Evolutionary conservation across 2,888 invertebrate species (phyloP).

Genomic region (Ephialtes manifestator): DNA sequence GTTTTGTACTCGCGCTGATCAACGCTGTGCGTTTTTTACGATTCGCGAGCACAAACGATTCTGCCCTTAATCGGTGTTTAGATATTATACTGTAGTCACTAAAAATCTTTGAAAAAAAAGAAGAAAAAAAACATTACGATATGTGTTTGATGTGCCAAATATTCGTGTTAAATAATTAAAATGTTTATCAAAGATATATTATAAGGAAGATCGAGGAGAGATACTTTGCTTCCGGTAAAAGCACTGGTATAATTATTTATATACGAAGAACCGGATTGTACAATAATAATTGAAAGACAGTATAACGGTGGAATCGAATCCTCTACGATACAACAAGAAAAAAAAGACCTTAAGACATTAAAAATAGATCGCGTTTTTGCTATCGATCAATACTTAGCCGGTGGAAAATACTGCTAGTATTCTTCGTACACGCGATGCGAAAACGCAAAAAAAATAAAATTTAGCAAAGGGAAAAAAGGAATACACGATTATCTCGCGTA

Average conservation of each 20-base stretch:
- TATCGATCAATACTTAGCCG: constrained; percentile 27
- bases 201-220: constrained; percentile 43
- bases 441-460: neutral
- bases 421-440: neutral
- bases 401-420: constrained; percentile 37
- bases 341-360: constrained; percentile 11
- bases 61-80: constrained; percentile 53
- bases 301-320: constrained; percentile 14
- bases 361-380: constrained; percentile 22
- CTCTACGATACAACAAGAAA: neutral
- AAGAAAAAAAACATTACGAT: constrained; percentile 65
- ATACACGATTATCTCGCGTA: neutral
- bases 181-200: constrained; percentile 78
- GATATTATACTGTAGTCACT: constrained; percentile 46
- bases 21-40: constrained; percentile 40
- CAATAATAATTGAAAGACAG: constrained; percentile 62
- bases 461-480: constrained; percentile 17
- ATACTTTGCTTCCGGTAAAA: constrained; percentile 61
- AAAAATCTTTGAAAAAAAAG: constrained; percentile 22
- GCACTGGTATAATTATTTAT: constrained; percentile 68
- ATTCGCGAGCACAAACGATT: constrained; percentile 53
- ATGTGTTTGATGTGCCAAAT: constrained; percentile 85
- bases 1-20: constrained; percentile 39
- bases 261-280: constrained; percentile 66
- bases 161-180: constrained; percentile 83